Evolutionary conservation across 2,888 invertebrate species (phyloP).

Genomic region (Mesodorylaimus sp.): DNA sequence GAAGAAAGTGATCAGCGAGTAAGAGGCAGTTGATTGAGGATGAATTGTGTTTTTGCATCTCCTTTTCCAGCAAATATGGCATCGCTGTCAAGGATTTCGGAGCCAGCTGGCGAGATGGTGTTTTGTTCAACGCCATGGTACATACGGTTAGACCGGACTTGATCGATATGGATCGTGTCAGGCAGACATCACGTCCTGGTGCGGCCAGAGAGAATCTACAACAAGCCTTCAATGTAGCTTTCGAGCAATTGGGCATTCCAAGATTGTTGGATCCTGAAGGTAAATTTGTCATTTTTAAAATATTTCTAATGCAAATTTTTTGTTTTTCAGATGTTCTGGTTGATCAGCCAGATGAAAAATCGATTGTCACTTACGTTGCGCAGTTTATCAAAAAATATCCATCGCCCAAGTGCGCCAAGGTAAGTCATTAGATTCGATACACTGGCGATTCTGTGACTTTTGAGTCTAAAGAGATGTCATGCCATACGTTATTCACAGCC

Average conservation of each 20-base stretch:
- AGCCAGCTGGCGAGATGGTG: slow-evolving; percentile 25
- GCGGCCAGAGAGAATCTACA: slow-evolving; percentile 20
- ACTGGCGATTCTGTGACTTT: too few relatives aligned
- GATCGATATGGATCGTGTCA: slow-evolving; percentile 22
- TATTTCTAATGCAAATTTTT: not conserved
- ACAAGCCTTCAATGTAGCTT: slow-evolving; percentile 24
- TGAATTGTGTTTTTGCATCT: not conserved
- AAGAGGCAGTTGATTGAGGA: not conserved
- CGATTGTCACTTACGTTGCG: slow-evolving; percentile 28
- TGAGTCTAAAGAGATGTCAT: too few relatives aligned
- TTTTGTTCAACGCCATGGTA: slow-evolving; percentile 26
- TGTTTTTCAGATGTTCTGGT: slow-evolving; percentile 19
- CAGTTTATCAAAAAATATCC: slow-evolving; percentile 20
- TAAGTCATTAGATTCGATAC: not conserved
- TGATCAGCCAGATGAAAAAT: slow-evolving; percentile 27
- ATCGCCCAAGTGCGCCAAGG: not conserved
- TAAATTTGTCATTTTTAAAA: not conserved
- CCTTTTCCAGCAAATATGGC: slow-evolving; percentile 12
- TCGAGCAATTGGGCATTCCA: slow-evolving; percentile 21
- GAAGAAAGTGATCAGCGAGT: slow-evolving; percentile 23
- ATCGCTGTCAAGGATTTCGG: slow-evolving; percentile 24
- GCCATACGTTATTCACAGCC: too few relatives aligned
- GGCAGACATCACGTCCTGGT: slow-evolving; percentile 14
- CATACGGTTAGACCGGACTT: slow-evolving; percentile 14
- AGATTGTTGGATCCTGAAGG: slow-evolving; percentile 1